Conservation (phyloP, 1,140 invertebrate genomes). For the Neodiprion virginianus region DNA sequence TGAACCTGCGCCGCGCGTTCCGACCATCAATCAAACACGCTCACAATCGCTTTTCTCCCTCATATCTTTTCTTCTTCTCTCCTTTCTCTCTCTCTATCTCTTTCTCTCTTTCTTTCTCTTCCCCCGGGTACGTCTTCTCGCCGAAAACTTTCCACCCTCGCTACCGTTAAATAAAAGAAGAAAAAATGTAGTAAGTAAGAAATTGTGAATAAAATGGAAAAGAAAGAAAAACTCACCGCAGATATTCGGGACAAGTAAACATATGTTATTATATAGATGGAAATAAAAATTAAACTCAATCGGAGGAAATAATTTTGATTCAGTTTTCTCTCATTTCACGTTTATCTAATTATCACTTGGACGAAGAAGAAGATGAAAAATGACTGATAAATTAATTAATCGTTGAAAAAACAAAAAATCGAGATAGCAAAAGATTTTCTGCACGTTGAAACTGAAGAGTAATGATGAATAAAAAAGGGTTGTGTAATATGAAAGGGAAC, state of each 20-base stretch:
- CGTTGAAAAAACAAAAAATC: too few species aligned
- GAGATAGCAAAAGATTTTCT: too few species aligned
- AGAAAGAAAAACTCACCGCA: background rate
- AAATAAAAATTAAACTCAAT: background rate
- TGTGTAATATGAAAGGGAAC: too few species aligned
- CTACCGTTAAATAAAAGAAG: too few species aligned
- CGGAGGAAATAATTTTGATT: background rate
- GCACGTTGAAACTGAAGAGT: too few species aligned
- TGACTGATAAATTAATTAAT: too few species aligned
- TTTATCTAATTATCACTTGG: too few species aligned
- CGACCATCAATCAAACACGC: background rate
- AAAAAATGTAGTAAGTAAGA: too few species aligned
- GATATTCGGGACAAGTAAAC: background rate
- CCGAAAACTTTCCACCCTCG: too few species aligned
- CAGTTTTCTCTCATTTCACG: background rate
- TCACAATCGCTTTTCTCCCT: background rate
- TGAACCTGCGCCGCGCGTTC: background rate
- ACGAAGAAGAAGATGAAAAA: too few species aligned
- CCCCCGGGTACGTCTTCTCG: background rate
- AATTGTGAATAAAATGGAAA: too few species aligned
- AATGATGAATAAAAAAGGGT: too few species aligned
- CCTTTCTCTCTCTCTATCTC: conserved; percentile 6
- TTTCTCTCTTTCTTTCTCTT: conserved; percentile 8
- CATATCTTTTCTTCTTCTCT: background rate
- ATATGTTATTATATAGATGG: background rate